phyloP scores from a whole-genome alignment of 2,113 vertebrate genomes.

The Barbus barbus region DNA sequence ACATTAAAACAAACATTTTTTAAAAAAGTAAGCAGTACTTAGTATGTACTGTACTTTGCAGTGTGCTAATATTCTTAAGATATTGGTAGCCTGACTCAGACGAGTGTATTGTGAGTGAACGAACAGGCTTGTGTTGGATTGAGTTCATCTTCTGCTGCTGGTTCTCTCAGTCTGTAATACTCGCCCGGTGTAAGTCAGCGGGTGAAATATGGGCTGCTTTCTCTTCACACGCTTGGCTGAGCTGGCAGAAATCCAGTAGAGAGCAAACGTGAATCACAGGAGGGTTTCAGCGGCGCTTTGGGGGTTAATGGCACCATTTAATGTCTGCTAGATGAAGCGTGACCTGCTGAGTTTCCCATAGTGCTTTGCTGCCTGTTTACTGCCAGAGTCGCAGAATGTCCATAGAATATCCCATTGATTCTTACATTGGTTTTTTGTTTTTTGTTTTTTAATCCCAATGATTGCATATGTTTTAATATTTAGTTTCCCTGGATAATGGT shows the following conservation, averaged over 20 bases:
- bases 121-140: too few species aligned
- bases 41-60: too few species aligned
- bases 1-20: too few species aligned
- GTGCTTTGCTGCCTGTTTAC: neutral
- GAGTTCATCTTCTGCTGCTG: too few species aligned
- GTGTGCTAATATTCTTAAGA: too few species aligned
- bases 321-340: neutral
- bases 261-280: slow-evolving; percentile 23
- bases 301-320: slow-evolving; percentile 47
- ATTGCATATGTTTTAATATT: neutral
- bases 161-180: too few species aligned
- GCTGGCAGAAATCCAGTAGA: neutral
- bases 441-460: neutral
- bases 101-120: too few species aligned
- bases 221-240: slow-evolving; percentile 30
- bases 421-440: too few species aligned
- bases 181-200: too few species aligned
- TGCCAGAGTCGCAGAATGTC: neutral
- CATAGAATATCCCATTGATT: neutral
- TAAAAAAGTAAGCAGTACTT: too few species aligned
- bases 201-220: neutral
- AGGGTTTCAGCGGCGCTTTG: neutral
- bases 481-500: neutral
- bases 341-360: slow-evolving; percentile 20
- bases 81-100: too few species aligned